Percentiles rank a stretch among this genome's conserved stretches.
Evolutionary conservation across 2,797 vertebrate genomes (phyloP).

Genomic region (Decapterus maruadsi): DNA sequence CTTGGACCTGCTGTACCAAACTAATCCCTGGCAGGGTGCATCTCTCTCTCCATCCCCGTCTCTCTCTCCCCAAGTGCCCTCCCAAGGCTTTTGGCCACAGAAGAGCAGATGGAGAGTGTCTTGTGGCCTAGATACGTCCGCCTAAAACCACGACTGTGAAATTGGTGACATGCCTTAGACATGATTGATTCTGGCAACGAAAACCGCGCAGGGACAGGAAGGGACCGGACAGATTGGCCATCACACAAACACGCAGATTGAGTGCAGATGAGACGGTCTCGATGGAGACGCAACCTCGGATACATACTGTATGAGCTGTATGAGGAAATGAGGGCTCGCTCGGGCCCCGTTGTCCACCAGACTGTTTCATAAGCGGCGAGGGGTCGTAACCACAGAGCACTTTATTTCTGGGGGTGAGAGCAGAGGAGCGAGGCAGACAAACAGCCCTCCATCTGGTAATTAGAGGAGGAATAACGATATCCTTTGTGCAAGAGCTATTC

Average conservation of each 20-base stretch:
- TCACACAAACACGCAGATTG: slow-evolving; percentile 41
- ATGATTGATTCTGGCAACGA: slow-evolving; percentile 65
- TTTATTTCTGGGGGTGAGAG: slow-evolving; percentile 76
- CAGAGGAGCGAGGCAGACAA: slow-evolving; percentile 69
- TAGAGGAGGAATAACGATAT: slow-evolving; percentile 82
- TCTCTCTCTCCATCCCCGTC: slow-evolving; percentile 46
- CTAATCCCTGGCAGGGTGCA: slow-evolving; percentile 73
- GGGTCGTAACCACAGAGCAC: slow-evolving; percentile 52
- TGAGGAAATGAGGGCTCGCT: slow-evolving; percentile 43
- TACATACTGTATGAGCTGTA: not conserved
- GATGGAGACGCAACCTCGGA: slow-evolving; percentile 11
- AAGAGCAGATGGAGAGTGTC: slow-evolving; percentile 77
- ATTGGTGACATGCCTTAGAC: slow-evolving; percentile 63
- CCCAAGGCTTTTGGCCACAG: slow-evolving; percentile 68
- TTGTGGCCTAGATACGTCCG: slow-evolving; percentile 73
- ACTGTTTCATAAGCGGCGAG: slow-evolving; percentile 72
- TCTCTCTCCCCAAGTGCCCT: slow-evolving; percentile 51
- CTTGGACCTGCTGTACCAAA: slow-evolving; percentile 68
- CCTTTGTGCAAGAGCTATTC: slow-evolving; percentile 85
- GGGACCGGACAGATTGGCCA: slow-evolving; percentile 34
- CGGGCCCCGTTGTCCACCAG: slow-evolving; percentile 44
- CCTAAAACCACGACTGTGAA: slow-evolving; percentile 66
- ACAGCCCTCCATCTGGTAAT: slow-evolving; percentile 78
- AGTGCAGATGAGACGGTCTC: slow-evolving; percentile 41
- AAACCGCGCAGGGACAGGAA: slow-evolving; percentile 33